phyloP scores from a whole-genome alignment of 2,888 invertebrate genomes.

The Phalera bucephala region DNA sequence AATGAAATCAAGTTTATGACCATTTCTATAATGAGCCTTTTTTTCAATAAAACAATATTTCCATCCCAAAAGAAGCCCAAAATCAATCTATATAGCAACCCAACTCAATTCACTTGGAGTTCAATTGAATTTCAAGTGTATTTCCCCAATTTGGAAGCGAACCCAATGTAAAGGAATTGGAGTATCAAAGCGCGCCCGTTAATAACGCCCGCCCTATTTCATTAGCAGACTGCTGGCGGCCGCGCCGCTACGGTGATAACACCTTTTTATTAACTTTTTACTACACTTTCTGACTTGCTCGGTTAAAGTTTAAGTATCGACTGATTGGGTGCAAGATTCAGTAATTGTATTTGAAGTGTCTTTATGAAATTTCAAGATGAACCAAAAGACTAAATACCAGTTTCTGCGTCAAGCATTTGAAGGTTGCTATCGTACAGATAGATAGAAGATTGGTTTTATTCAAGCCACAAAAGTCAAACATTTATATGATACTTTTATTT shows the following conservation, averaged over 20 bases:
- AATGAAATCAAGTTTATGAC: too few relatives aligned
- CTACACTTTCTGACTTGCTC: conserved; percentile 1
- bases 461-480: too few relatives aligned
- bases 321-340: background rate
- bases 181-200: conserved; percentile 12
- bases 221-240: conserved; percentile 6
- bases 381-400: too few relatives aligned
- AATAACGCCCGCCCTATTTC: conserved; percentile 15
- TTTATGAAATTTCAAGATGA: background rate
- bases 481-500: too few relatives aligned
- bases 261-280: conserved; percentile 3
- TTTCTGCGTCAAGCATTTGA: too few relatives aligned
- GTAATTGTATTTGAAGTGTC: background rate
- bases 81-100: background rate
- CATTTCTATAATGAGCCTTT: too few relatives aligned
- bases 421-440: too few relatives aligned
- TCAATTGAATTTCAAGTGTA: too few relatives aligned
- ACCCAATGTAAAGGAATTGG: conserved; percentile 4
- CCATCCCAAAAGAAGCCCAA: too few relatives aligned
- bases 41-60: too few relatives aligned
- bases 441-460: too few relatives aligned
- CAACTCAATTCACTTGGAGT: conserved; percentile 5
- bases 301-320: background rate
- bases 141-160: conserved; percentile 2
- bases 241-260: conserved; percentile 3